Base-by-base conservation (phyloP, 2,888 invertebrate genomes). In the Cephus rjabovi region DNA sequence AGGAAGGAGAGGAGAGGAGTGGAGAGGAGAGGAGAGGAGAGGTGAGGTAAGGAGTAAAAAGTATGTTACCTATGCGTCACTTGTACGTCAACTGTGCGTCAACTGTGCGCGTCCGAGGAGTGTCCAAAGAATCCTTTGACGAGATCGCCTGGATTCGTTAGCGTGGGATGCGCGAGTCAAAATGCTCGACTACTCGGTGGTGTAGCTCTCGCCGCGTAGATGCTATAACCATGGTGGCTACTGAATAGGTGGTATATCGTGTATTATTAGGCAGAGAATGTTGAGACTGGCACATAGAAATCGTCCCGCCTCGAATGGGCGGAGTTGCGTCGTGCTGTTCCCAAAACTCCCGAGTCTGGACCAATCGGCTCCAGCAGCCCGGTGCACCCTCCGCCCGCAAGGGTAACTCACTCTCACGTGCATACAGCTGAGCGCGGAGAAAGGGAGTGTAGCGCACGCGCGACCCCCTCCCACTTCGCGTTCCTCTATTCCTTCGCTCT, bases 231-330 rank as follows among this genome's bases (percentile, higher is more conserved):
- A 90, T 90, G 89, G 89, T 89, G 88, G 87, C 89, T 40, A 15
- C 40, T 85, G 87, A 89, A 88, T 90, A 87, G 89, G 87, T 87
- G 86, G 86, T 89, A 88, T 89, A 89, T 87, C 87, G 87, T 83
- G 89, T 90, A 88, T 90, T 90, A 90, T 90, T 90, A 89, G 87
- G 87, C 83, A 84, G 84, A 79, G 83, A 79, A 70, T 70, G 31
- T 33, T 30, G 70, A 70, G 33, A 40, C 40, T 30, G 70, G 70
- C 33, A 70, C 15, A 70, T 70, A 70, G 83, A 88, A 84, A 85
- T 86, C 80, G 88, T 85, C 83, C 85, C 88, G 88, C 89, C 86
- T 83, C 83, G 82, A 80, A 80, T 83, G 85, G 89, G 90, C 87
- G 88, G 40, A 40, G 40, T 85, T 85, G 83, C 82, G 80, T 74